Percentiles rank a stretch among this genome's conserved stretches.
These are phyloP conservation scores for Leptinotarsa texana DNA, from an alignment of 1,140 invertebrate species.

Conservation along the genomic window DNA sequence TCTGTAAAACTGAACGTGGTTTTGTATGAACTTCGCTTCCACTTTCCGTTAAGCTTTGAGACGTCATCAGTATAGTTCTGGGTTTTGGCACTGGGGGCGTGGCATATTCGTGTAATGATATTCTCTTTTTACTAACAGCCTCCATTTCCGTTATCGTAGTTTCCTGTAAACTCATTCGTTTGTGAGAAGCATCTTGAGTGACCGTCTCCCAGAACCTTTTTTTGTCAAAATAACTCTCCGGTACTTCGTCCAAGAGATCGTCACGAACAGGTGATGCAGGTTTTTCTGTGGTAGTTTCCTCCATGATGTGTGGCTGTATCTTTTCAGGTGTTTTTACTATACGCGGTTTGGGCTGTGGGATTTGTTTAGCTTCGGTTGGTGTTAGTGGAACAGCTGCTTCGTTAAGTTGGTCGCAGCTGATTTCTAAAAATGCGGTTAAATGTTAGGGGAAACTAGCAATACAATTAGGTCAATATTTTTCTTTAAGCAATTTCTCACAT, in stretches of 20 bases:
- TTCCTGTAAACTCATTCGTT: constrained; percentile 48
- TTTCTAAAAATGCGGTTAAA: constrained; percentile 56
- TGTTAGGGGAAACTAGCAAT: constrained; percentile 54
- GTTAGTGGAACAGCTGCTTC: constrained; percentile 47
- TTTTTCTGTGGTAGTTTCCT: constrained; percentile 41
- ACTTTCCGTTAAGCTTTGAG: constrained; percentile 37
- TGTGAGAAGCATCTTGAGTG: constrained; percentile 42
- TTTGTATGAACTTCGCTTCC: neutral
- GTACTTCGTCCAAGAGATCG: constrained; percentile 46
- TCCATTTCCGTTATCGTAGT: constrained; percentile 38
- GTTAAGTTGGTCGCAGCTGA: constrained; percentile 50
- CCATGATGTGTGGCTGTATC: constrained; percentile 31
- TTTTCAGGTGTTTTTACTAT: constrained; percentile 42
- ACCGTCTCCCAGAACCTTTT: constrained; percentile 60
- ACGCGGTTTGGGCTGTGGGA: constrained; percentile 54
- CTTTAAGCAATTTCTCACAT: constrained; percentile 34
- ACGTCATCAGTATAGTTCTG: constrained; percentile 43
- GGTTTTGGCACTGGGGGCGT: constrained; percentile 56
- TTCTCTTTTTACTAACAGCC: constrained; percentile 43
- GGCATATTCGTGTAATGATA: constrained; percentile 48
- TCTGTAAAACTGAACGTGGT: neutral
- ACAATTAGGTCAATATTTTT: constrained; percentile 37
- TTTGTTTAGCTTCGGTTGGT: constrained; percentile 38
- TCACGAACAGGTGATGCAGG: constrained; percentile 49
- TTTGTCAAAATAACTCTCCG: constrained; percentile 55